phyloP scores from a whole-genome alignment of 2,888 invertebrate species.

The Cosmorhoe ocellata region DNA sequence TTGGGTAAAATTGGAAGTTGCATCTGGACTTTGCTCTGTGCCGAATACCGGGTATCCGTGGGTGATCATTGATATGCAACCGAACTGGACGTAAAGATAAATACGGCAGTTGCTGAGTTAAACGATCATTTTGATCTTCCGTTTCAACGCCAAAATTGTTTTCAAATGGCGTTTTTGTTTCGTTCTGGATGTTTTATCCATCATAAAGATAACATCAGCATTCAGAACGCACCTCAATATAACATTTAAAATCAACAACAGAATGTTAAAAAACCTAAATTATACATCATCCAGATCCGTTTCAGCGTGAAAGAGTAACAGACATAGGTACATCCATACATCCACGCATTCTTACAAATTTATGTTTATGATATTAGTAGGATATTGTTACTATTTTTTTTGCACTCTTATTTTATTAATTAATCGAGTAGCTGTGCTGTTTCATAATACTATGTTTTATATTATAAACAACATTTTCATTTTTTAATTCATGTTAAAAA shows the following conservation, averaged over 20 bases:
- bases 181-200: conserved; percentile 8
- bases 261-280: not conserved
- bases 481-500: no score
- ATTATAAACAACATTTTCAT: no score
- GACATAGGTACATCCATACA: no score
- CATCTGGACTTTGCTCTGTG: conserved; percentile 5
- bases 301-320: no score
- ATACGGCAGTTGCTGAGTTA: conserved; percentile 26
- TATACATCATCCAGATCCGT: no score
- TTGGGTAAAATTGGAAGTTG: no score
- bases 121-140: conserved; percentile 27
- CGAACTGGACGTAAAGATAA: conserved; percentile 26
- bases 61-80: conserved; percentile 29
- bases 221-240: not conserved
- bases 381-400: no score
- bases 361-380: no score
- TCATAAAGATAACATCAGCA: conserved; percentile 18
- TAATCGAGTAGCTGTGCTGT: no score
- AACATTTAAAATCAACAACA: not conserved
- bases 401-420: no score
- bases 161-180: conserved; percentile 15
- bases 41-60: conserved; percentile 15
- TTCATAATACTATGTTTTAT: no score
- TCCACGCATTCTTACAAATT: no score
- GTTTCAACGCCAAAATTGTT: conserved; percentile 12